Conservation (phyloP, 35 echinoderm and acorn worm genomes). For the Ophioderma brevispina region DNA sequence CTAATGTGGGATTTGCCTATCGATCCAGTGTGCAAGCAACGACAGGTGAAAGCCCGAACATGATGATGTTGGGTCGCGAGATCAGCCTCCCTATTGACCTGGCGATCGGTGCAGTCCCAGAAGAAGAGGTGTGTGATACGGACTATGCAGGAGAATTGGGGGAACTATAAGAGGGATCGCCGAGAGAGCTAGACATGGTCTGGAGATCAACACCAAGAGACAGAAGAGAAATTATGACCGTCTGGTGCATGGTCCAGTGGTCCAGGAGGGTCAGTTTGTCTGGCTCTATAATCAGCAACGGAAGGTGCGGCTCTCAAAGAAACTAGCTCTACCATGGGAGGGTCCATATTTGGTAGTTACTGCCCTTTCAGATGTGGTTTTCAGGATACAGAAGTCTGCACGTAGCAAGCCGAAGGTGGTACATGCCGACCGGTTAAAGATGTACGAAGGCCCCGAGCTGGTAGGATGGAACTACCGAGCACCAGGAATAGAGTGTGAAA, state of each 20-base stretch:
- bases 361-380: constrained; percentile 34
- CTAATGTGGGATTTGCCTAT: constrained; percentile 36
- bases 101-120: neutral
- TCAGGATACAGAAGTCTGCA: constrained; percentile 12
- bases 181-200: constrained; percentile 11
- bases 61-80: constrained; percentile 51
- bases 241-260: neutral
- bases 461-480: neutral
- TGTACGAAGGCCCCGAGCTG: neutral
- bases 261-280: constrained; percentile 26
- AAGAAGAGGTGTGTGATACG: neutral
- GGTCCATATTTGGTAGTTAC: constrained; percentile 33
- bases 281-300: neutral
- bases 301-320: neutral
- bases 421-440: constrained; percentile 37
- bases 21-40: constrained; percentile 28
- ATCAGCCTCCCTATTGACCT: constrained; percentile 21
- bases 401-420: constrained; percentile 14
- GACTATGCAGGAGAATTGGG: constrained; percentile 4
- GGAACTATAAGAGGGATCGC: neutral
- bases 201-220: neutral
- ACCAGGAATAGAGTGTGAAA: too few species aligned
- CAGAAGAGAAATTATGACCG: constrained; percentile 43
- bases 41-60: constrained; percentile 34
- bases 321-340: constrained; percentile 33